A percentile compares a stretch with the other conserved stretches of the same genome.
Conservation (phyloP, 1,140 invertebrate genomes). For the Brachionus sp. region DNA sequence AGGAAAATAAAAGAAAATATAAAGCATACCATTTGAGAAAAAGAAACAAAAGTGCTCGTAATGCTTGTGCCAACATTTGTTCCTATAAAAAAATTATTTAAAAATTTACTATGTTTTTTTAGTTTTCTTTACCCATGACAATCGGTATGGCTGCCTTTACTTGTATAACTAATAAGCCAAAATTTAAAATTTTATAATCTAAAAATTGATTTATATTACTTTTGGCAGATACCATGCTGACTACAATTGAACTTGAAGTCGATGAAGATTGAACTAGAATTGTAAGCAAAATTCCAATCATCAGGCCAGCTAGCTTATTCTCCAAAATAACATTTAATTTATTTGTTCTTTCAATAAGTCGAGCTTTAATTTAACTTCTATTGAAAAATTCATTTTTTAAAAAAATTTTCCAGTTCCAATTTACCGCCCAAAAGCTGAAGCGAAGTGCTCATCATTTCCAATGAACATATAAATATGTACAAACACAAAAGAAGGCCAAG, state of each 20-base stretch:
- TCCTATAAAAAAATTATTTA: background rate
- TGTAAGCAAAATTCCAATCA: slow-evolving; percentile 66
- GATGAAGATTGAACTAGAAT: slow-evolving; percentile 66
- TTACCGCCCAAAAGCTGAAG: slow-evolving; percentile 29
- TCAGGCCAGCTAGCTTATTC: slow-evolving; percentile 64
- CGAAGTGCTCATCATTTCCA: slow-evolving; percentile 27
- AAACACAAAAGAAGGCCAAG: background rate
- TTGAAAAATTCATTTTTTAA: background rate
- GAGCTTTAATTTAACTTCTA: background rate
- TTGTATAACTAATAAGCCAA: slow-evolving; percentile 49
- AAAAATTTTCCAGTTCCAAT: background rate
- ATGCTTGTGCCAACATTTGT: slow-evolving; percentile 27
- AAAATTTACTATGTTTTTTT: background rate
- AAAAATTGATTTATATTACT: slow-evolving; percentile 56
- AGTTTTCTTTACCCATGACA: slow-evolving; percentile 61
- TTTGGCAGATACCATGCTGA: slow-evolving; percentile 65
- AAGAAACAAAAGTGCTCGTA: slow-evolving; percentile 6
- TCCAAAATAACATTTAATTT: slow-evolving; percentile 60
- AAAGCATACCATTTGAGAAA: background rate
- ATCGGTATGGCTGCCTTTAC: slow-evolving; percentile 64
- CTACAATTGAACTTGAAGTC: slow-evolving; percentile 66
- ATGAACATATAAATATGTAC: slow-evolving; percentile 29
- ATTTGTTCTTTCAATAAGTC: background rate
- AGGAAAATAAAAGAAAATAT: too few relatives aligned
- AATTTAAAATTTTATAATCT: background rate